Evolutionary conservation across 2,888 invertebrate genomes (phyloP).

Genomic region (Tetrapedia diversipes): DNA sequence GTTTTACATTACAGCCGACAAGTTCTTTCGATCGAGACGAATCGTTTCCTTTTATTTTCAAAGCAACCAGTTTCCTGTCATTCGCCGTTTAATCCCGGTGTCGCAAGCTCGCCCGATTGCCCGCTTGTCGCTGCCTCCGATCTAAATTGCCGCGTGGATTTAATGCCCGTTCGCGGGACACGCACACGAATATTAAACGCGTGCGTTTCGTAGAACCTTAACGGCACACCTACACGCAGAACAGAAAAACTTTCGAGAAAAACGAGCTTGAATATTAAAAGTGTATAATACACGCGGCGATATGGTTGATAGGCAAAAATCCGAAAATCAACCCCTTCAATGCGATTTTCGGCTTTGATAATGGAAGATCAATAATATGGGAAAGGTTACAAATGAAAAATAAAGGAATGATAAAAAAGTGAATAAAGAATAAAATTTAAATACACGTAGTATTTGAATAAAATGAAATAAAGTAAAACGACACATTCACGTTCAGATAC

Average conservation of each 20-base stretch:
- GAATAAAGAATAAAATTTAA: too few relatives aligned
- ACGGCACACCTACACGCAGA: conserved; percentile 17
- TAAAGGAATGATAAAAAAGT: too few relatives aligned
- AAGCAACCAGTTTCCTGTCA: neutral
- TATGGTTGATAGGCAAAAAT: neutral
- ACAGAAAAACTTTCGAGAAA: neutral
- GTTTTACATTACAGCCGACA: too few relatives aligned
- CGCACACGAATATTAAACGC: conserved; percentile 25
- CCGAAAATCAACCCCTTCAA: conserved; percentile 1
- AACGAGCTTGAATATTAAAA: neutral
- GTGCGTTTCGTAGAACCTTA: conserved; percentile 18
- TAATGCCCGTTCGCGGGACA: conserved; percentile 32
- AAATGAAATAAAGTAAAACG: too few relatives aligned
- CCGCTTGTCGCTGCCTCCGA: conserved; percentile 19
- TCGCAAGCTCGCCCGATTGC: neutral
- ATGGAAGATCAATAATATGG: neutral
- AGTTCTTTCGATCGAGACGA: too few relatives aligned
- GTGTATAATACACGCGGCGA: neutral
- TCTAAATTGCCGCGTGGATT: conserved; percentile 39
- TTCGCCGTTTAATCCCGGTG: conserved; percentile 12
- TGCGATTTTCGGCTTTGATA: neutral
- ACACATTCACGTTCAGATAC: too few relatives aligned
- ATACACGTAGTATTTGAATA: too few relatives aligned
- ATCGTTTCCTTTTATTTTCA: too few relatives aligned
- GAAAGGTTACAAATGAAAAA: too few relatives aligned